These are phyloP conservation scores for Atlantisia rogersi DNA, from an alignment of 2,113 vertebrate species.

Conservation along the genomic window DNA sequence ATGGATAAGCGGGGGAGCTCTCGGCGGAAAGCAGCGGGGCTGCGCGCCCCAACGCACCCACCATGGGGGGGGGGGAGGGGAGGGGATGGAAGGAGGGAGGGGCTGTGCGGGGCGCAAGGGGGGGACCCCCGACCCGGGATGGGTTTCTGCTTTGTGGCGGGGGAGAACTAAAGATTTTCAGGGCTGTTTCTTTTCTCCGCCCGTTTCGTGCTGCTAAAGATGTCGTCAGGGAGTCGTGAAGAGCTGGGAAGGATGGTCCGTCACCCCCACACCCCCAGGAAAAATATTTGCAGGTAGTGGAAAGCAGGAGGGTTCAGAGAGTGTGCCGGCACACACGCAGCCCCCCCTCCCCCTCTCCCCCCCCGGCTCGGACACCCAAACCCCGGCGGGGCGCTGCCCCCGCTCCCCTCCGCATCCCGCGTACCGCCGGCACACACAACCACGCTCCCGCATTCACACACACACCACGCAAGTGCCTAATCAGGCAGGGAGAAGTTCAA, in stretches of 20 bases:
- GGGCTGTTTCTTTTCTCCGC: background rate
- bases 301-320: background rate
- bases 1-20: background rate
- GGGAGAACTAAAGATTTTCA: background rate
- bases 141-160: background rate
- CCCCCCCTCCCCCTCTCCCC: background rate
- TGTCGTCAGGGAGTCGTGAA: background rate
- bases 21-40: background rate
- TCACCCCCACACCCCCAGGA: background rate
- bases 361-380: background rate
- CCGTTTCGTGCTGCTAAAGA: background rate
- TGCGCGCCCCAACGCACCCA: background rate
- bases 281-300: background rate
- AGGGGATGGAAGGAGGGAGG: no score
- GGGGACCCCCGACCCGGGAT: background rate
- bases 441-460: slow-evolving; percentile 46
- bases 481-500: slow-evolving; percentile 78
- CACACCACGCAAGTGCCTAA: slow-evolving; percentile 63
- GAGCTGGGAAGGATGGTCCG: background rate
- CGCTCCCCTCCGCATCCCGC: background rate
- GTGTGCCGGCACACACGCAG: background rate
- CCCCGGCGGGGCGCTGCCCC: background rate
- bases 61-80: background rate
- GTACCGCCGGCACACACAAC: background rate
- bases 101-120: background rate